Base-by-base conservation (phyloP, 2,888 invertebrate genomes). In the Ochropleura leucogaster region DNA sequence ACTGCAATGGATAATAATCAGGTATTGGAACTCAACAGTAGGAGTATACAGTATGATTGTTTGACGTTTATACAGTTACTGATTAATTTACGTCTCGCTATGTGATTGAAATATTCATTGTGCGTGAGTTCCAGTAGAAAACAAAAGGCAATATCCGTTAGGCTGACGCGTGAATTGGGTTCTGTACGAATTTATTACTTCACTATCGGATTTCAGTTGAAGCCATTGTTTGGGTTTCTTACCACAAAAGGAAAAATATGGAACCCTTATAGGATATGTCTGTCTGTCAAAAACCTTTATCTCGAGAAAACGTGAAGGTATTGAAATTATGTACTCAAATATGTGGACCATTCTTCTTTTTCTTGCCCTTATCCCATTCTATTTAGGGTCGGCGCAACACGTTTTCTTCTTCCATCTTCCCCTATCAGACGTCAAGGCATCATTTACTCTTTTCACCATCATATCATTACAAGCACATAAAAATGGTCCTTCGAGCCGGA, bases 401-500 rank as follows among this genome's bases (percentile, higher is more conserved):
- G 30, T 30, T 30, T 30, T 30, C 30, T 30, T 30, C 30, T 30
- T 30, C 30, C 30, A 30, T 30, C 3, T 3, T 30, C 30, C 30
- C 30, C 30, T 30, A 30, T 30, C 30, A 30, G 30, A 30, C 30
- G 30, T 30, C 30, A 30, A 1, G 30, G 30, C 30, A 30, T 30
- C 30, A 30, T 30, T 30, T 30, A 30, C 30, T 30, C 30, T 3
- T 30, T 30, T n/a, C n/a, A n/a, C n/a, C n/a, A n/a, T n/a, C 30
- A 30, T 30, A 30, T 30, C 30, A 30, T 30, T 30, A n/a, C n/a
- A n/a, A n/a, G n/a, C n/a, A 30, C 30, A 30, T 30, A 30, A 30
- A 3, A 30, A 3, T 30, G 30, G 30, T 3, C 30, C 1, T 96
- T 97, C 96, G 97, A 97, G 96, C 97, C 96, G 97, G 97, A 97